Conservation (phyloP, 2,797 vertebrate species). For the Bufotes viridis region DNA sequence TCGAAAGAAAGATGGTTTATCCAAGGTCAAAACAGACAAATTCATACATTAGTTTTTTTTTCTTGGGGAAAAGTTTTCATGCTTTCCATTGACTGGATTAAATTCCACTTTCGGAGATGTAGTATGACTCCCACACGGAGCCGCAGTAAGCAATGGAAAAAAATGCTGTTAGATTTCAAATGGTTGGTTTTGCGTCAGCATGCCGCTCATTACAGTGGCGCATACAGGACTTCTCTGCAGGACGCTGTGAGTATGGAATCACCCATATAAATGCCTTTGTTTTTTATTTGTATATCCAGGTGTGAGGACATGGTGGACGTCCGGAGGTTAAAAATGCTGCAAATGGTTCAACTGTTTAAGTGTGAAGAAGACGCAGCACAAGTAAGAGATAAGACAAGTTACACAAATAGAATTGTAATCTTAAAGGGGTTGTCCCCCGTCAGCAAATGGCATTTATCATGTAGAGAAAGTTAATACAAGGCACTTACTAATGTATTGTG, state of each 20-base stretch:
- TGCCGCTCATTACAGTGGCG: background rate
- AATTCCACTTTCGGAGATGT: background rate
- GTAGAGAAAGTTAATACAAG: too few species aligned
- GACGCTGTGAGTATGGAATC: background rate
- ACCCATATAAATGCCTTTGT: background rate
- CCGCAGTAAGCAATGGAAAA: too few species aligned
- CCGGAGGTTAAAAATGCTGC: slow-evolving; percentile 95
- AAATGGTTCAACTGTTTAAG: slow-evolving; percentile 99
- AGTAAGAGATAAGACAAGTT: slow-evolving; percentile 72
- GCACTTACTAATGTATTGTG: too few species aligned
- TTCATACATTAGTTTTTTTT: background rate
- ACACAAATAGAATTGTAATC: background rate
- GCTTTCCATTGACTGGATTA: background rate
- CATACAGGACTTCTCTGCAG: background rate
- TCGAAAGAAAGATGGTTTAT: background rate
- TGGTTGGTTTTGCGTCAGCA: background rate
- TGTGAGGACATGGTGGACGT: slow-evolving; percentile 99
- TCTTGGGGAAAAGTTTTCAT: background rate
- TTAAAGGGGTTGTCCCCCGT: too few species aligned
- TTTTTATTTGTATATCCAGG: slow-evolving; percentile 69
- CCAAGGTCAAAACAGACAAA: background rate
- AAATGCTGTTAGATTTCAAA: background rate
- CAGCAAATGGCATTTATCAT: too few species aligned
- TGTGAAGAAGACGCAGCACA: slow-evolving; percentile 97
- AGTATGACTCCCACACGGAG: too few species aligned